Evolutionary conservation across 1,140 invertebrate genomes (phyloP).

Genomic region (Apolygus lucorum): DNA sequence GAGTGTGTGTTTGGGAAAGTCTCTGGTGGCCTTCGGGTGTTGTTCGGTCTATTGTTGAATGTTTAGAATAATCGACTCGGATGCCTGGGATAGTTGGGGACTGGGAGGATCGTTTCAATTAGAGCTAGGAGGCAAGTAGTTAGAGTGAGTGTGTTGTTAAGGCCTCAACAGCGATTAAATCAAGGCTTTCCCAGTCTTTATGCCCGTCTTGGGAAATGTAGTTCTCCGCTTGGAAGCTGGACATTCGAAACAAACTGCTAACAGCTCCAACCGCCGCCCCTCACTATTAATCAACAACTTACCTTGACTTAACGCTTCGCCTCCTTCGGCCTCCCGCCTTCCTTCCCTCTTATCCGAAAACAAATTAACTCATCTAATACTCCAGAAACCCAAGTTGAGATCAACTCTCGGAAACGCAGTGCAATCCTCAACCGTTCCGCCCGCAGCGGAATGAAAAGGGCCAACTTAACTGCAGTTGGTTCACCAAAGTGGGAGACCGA

Average conservation of each 20-base stretch:
- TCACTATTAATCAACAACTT: neutral
- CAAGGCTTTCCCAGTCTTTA: slow-evolving; percentile 18
- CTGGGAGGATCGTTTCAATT: slow-evolving; percentile 15
- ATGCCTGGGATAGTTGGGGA: neutral
- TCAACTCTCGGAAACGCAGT: neutral
- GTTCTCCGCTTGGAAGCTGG: neutral
- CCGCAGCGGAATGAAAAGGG: neutral
- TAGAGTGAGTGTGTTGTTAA: neutral
- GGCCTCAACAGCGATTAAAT: slow-evolving; percentile 11
- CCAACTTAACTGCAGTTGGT: neutral
- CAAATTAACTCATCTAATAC: slow-evolving; percentile 1
- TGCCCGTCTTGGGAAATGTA: slow-evolving; percentile 19
- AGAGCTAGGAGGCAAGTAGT: neutral
- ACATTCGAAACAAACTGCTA: slow-evolving; percentile 15
- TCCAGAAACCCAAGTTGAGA: neutral
- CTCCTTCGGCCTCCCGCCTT: neutral
- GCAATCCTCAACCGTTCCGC: neutral
- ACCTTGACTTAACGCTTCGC: neutral
- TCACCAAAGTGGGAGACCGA: neutral
- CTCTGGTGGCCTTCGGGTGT: no score
- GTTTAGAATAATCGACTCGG: neutral
- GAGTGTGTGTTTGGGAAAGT: no score
- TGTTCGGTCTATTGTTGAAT: neutral
- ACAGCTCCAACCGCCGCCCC: slow-evolving; percentile 5
- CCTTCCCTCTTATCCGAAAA: neutral